phyloP scores from a whole-genome alignment of 2,797 vertebrate genomes.

The Enteromius afrohamiltoni region DNA sequence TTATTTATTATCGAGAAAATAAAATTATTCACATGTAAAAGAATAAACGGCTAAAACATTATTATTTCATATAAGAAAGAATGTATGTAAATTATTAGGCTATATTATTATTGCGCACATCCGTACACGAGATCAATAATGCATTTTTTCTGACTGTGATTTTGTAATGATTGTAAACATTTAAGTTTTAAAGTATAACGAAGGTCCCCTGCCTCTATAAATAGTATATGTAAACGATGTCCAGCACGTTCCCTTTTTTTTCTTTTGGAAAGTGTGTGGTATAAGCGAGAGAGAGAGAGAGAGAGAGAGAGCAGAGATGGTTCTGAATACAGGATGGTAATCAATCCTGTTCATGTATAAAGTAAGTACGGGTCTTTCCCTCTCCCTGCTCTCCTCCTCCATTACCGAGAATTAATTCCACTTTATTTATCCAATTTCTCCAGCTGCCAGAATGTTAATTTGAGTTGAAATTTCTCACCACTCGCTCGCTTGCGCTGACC shows the following conservation, averaged over 20 bases:
- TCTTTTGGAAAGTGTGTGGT: slow-evolving; percentile 86
- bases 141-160: not conserved
- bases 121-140: not conserved
- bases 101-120: not conserved
- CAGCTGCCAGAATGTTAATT: slow-evolving; percentile 99
- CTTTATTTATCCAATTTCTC: slow-evolving; percentile 99
- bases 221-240: slow-evolving; percentile 94
- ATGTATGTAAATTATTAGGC: too few species aligned
- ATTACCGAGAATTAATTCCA: slow-evolving; percentile 99
- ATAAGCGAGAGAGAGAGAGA: slow-evolving; percentile 55
- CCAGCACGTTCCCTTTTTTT: slow-evolving; percentile 80
- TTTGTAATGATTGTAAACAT: slow-evolving; percentile 69
- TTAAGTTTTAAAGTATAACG: slow-evolving; percentile 81
- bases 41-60: not conserved
- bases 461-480: slow-evolving; percentile 97
- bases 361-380: slow-evolving; percentile 74
- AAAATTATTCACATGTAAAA: not conserved
- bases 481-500: slow-evolving; percentile 88
- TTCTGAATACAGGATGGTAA: slow-evolving; percentile 94
- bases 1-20: slow-evolving; percentile 19
- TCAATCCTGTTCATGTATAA: slow-evolving; percentile 83
- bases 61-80: not conserved
- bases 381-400: slow-evolving; percentile 67
- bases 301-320: slow-evolving; percentile 77
- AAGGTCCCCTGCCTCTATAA: slow-evolving; percentile 85